phyloP scores from a whole-genome alignment of 1,140 invertebrate genomes.

The Cheumatopsyche charites region DNA sequence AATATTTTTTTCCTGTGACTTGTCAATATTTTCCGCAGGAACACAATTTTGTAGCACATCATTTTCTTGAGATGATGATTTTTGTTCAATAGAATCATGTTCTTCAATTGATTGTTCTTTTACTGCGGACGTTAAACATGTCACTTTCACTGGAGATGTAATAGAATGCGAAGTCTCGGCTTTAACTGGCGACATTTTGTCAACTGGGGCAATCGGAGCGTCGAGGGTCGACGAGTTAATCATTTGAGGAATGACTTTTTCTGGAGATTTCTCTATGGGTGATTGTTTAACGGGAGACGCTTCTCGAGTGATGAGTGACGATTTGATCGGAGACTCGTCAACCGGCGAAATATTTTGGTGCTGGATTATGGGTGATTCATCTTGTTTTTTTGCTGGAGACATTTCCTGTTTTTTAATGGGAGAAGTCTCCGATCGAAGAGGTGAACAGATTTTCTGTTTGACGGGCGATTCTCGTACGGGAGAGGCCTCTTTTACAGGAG shows the following conservation, averaged over 20 bases:
- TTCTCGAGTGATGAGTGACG: no score
- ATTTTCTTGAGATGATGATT: background rate
- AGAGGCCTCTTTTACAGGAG: background rate
- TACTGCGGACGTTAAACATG: background rate
- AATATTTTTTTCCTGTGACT: background rate
- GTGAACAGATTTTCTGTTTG: no score
- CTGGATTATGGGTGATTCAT: background rate
- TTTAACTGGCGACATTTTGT: background rate
- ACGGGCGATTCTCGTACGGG: background rate
- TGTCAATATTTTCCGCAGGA: background rate
- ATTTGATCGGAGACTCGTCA: background rate
- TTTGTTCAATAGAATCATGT: background rate
- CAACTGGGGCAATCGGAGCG: background rate
- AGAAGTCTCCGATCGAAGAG: background rate
- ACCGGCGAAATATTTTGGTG: background rate
- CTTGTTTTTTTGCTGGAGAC: background rate
- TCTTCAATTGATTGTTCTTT: constrained; percentile 7
- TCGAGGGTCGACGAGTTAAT: background rate
- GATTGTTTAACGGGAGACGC: no score
- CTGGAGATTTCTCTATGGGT: no score
- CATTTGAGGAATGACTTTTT: constrained; percentile 10
- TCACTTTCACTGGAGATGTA: background rate
- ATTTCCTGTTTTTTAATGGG: background rate
- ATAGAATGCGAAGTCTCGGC: background rate
- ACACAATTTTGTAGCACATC: background rate